Evolutionary conservation across 2,888 invertebrate species (phyloP).

Genomic region (Diploptera punctata): DNA sequence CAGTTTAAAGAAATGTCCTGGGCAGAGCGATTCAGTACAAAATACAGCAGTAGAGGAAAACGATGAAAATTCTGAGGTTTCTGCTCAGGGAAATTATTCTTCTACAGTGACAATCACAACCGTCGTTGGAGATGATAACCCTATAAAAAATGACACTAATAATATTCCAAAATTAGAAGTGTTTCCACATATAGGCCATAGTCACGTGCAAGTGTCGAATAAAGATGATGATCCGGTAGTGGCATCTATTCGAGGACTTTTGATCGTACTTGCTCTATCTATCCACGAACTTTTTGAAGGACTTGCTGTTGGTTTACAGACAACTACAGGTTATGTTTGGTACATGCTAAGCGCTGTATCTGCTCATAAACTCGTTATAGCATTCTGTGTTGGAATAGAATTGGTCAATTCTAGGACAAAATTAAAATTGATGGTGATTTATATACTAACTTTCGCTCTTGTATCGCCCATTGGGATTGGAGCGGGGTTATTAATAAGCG

Average conservation of each 20-base stretch:
- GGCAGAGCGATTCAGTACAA: not conserved
- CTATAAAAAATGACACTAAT: too few relatives aligned
- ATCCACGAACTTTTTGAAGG: constrained; percentile 90
- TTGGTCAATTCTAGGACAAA: constrained; percentile 74
- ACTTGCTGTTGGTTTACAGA: constrained; percentile 79
- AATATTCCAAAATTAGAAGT: too few relatives aligned
- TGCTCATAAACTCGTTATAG: constrained; percentile 85
- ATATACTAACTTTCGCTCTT: constrained; percentile 77
- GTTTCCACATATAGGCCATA: not conserved
- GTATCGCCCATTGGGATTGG: constrained; percentile 80
- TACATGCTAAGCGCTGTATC: constrained; percentile 86
- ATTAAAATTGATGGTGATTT: constrained; percentile 65
- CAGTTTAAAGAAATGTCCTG: constrained; percentile 48
- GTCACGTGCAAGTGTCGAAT: not conserved
- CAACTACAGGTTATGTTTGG: constrained; percentile 66
- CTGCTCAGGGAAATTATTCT: not conserved
- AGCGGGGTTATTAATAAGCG: constrained; percentile 68
- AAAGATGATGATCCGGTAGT: not conserved
- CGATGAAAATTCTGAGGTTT: not conserved
- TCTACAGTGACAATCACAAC: too few relatives aligned
- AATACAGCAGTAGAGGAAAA: not conserved
- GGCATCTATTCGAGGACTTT: constrained; percentile 60
- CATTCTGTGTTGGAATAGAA: constrained; percentile 88
- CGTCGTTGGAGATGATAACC: too few relatives aligned
- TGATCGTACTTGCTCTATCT: constrained; percentile 83